Evolutionary conservation across 2,797 vertebrate genomes (phyloP).

Genomic region (Choloepus didactylus): DNA sequence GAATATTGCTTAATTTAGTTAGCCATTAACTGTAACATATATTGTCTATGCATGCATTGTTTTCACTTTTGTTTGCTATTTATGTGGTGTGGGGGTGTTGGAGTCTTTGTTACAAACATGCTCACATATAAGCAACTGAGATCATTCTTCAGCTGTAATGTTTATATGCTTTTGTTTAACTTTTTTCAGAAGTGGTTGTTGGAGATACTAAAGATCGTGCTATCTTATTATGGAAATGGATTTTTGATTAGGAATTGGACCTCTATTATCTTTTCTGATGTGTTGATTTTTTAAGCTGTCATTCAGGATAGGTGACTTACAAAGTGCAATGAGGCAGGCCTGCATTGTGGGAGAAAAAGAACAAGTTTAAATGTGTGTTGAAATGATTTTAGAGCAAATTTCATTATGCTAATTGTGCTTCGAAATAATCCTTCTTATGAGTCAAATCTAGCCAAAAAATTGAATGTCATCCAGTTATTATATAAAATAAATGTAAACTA

Average conservation of each 20-base stretch:
- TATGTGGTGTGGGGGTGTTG: neutral
- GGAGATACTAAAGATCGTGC: neutral
- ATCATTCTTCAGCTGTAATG: neutral
- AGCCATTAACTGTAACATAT: neutral
- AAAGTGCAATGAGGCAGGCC: neutral
- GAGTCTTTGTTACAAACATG: neutral
- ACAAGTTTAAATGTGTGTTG: slow-evolving; percentile 40
- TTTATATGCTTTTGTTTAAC: neutral
- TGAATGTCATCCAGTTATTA: slow-evolving; percentile 47
- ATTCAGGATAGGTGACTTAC: neutral
- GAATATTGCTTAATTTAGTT: neutral
- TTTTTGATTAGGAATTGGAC: neutral
- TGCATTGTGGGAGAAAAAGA: neutral
- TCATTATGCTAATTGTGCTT: slow-evolving; percentile 59
- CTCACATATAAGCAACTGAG: neutral
- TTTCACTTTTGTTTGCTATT: slow-evolving; percentile 9
- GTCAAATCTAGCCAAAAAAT: slow-evolving; percentile 41
- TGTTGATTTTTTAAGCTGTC: slow-evolving; percentile 12
- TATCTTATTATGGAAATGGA: neutral
- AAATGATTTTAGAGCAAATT: slow-evolving; percentile 49
- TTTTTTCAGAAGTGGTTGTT: neutral
- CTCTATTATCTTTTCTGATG: neutral
- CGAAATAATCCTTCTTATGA: slow-evolving; percentile 66
- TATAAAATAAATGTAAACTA: slow-evolving; percentile 56
- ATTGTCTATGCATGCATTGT: too few species aligned